Conservation (phyloP, 2,888 invertebrate species). For the Amblyteles armatorius region DNA sequence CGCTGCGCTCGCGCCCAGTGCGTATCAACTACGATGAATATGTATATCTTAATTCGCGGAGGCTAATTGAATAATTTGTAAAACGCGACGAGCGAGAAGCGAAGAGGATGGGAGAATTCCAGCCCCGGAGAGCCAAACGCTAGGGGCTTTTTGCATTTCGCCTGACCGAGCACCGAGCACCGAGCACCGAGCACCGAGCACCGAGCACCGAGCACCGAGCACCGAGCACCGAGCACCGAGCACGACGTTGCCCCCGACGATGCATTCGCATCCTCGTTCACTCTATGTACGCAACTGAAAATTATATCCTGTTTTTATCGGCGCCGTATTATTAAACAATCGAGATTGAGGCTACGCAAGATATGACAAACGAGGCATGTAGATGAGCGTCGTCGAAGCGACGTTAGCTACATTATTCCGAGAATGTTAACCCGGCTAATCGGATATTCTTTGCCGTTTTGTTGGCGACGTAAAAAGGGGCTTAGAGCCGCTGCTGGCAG, state of each 20-base stretch:
- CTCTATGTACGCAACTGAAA: background rate
- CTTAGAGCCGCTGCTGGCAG: constrained; percentile 79
- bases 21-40: constrained; percentile 83
- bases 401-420: constrained; percentile 74
- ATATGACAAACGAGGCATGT: background rate
- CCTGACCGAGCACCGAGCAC: constrained; percentile 49
- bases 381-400: constrained; percentile 25
- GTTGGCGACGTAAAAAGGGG: constrained; percentile 79
- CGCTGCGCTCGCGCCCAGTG: constrained; percentile 64
- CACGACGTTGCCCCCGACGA: constrained; percentile 27
- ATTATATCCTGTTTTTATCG: constrained; percentile 7
- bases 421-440: constrained; percentile 82
- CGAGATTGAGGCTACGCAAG: background rate
- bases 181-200: no score
- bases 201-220: background rate
- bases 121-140: constrained; percentile 50
- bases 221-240: no score
- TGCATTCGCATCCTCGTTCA: constrained; percentile 29
- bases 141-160: constrained; percentile 78
- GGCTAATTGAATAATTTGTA: constrained; percentile 85
- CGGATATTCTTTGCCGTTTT: constrained; percentile 80
- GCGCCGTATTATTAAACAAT: background rate
- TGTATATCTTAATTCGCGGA: constrained; percentile 84
- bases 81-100: constrained; percentile 77
- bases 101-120: constrained; percentile 65